Evolutionary conservation across 2,797 vertebrate species (phyloP).

Genomic region (Mormyrus proboscirostris): DNA sequence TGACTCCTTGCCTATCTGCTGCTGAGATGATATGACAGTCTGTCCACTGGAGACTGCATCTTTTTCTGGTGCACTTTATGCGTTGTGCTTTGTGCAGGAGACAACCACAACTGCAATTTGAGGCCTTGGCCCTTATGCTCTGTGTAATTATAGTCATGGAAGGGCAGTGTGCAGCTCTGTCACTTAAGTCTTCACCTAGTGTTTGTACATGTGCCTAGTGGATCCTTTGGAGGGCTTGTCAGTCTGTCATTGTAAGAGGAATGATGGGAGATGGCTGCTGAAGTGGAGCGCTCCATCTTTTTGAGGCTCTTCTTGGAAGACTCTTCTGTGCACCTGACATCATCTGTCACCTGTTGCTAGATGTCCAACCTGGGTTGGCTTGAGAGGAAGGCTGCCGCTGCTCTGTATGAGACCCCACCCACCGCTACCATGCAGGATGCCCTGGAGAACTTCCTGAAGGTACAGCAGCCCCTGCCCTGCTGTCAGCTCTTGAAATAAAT

Average conservation of each 20-base stretch:
- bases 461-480: slow-evolving; percentile 31
- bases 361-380: slow-evolving; percentile 80
- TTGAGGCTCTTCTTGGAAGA: background rate
- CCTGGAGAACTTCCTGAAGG: slow-evolving; percentile 84
- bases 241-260: background rate
- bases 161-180: background rate
- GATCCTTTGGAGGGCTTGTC: background rate
- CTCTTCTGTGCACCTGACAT: background rate
- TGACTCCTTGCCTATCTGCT: background rate
- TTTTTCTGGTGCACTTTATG: background rate
- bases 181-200: background rate
- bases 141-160: background rate
- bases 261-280: background rate
- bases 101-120: background rate
- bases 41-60: background rate
- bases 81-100: background rate
- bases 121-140: background rate
- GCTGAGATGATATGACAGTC: background rate
- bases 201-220: background rate
- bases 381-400: slow-evolving; percentile 78
- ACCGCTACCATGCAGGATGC: slow-evolving; percentile 74
- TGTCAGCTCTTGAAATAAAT: background rate
- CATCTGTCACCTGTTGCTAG: slow-evolving; percentile 49
- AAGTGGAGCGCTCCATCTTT: background rate
- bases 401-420: slow-evolving; percentile 70